Evolutionary conservation across 1,140 invertebrate species (phyloP).

Genomic region (Drosophila triauraria): DNA sequence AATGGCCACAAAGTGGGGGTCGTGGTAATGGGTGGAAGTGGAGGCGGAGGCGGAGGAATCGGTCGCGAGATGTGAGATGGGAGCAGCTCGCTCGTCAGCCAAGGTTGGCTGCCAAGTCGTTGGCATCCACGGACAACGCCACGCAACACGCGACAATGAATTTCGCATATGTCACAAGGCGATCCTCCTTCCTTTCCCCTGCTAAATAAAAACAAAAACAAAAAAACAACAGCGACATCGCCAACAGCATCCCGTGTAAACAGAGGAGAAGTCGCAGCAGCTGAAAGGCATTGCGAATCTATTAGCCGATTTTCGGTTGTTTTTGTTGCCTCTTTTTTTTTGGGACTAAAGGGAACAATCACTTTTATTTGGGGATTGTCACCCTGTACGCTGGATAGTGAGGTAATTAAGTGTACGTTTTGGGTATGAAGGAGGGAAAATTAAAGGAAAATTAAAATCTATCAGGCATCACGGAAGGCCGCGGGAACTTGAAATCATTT

Average conservation of each 20-base stretch:
- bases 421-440: background rate
- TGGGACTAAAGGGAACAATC: conserved; percentile 66
- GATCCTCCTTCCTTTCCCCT: conserved; percentile 32
- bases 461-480: background rate
- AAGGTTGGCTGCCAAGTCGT: conserved; percentile 74
- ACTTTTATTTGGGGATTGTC: conserved; percentile 80
- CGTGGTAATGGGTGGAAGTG: conserved; percentile 27
- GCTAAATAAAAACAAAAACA: conserved; percentile 1
- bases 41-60: conserved; percentile 4
- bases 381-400: conserved; percentile 27
- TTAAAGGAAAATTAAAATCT: background rate
- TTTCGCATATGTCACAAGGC: conserved; percentile 80
- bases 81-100: conserved; percentile 57
- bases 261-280: conserved; percentile 63
- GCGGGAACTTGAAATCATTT: background rate
- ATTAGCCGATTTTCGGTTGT: conserved; percentile 42
- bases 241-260: conserved; percentile 72
- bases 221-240: conserved; percentile 12
- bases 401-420: background rate
- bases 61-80: conserved; percentile 4
- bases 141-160: conserved; percentile 81
- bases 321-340: conserved; percentile 37
- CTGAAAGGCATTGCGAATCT: conserved; percentile 63
- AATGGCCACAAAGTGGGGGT: conserved; percentile 11
- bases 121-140: conserved; percentile 63